Conservation (phyloP, 2,797 vertebrate genomes). For the Galagoides demidoff region DNA sequence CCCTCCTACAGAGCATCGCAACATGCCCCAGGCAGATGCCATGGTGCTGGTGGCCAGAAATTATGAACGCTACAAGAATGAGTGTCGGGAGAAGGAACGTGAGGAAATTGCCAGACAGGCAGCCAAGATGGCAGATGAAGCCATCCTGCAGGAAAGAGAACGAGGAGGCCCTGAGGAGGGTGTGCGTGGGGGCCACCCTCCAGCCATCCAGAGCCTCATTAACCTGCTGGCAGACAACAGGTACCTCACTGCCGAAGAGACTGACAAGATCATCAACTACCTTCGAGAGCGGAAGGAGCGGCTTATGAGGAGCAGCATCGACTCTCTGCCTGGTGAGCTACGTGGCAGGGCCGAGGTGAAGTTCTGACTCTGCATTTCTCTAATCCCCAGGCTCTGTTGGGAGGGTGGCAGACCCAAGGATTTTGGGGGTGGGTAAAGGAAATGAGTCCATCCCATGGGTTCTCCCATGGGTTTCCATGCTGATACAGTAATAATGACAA, state of each 20-base stretch:
- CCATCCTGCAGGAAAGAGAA: conserved; percentile 94
- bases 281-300: conserved; percentile 94
- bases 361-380: conserved; percentile 84
- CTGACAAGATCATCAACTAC: conserved; percentile 94
- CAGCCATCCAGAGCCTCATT: conserved; percentile 92
- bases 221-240: conserved; percentile 95
- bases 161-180: conserved; percentile 87
- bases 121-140: conserved; percentile 98
- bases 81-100: conserved; percentile 95
- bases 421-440: conserved; percentile 53
- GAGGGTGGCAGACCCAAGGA: conserved; percentile 71
- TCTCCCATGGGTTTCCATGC: not conserved
- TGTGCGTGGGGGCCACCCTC: conserved; percentile 90
- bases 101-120: conserved; percentile 96
- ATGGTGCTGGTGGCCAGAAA: conserved; percentile 98
- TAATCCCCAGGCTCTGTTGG: conserved; percentile 74
- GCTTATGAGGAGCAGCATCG: conserved; percentile 88
- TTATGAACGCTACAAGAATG: conserved; percentile 95
- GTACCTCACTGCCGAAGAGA: conserved; percentile 95
- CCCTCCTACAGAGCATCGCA: conserved; percentile 93
- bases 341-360: conserved; percentile 82
- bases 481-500: not conserved
- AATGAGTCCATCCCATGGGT: conserved; percentile 7
- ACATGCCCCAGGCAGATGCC: conserved; percentile 98
- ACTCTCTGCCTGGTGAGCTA: conserved; percentile 91